Evolutionary conservation across 2,888 invertebrate genomes (phyloP).

Genomic region (Poecilobothrus nobilitatus): DNA sequence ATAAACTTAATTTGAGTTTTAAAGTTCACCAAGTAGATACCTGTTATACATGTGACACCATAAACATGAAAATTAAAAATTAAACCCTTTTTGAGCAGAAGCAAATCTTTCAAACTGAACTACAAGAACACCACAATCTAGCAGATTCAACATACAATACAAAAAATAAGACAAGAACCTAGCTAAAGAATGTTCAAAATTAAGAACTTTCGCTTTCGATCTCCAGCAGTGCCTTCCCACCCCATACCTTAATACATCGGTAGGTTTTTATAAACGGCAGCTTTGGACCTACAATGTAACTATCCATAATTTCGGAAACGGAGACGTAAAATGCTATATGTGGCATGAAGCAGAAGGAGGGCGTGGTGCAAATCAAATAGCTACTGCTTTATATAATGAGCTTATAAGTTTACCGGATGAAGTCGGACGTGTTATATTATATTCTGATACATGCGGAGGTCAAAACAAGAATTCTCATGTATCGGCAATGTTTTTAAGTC

Average conservation of each 20-base stretch:
- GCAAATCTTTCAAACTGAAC: background rate
- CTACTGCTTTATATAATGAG: constrained; percentile 8
- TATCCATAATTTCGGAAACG: constrained; percentile 9
- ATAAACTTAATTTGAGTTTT: background rate
- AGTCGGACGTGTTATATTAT: background rate
- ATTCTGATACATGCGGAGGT: background rate
- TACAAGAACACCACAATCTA: background rate
- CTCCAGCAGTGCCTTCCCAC: constrained; percentile 5
- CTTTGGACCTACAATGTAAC: constrained; percentile 13
- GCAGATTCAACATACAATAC: background rate
- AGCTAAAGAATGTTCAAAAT: background rate
- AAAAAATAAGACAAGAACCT: background rate
- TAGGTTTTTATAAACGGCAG: constrained; percentile 11
- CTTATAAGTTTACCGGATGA: constrained; percentile 8
- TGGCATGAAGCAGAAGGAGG: constrained; percentile 14
- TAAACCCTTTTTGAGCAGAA: background rate
- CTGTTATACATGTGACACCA: background rate
- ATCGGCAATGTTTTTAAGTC: background rate
- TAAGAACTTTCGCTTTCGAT: background rate
- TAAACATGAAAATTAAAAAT: background rate
- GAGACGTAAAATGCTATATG: constrained; percentile 9
- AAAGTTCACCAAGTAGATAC: background rate
- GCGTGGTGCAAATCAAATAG: constrained; percentile 12
- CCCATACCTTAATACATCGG: background rate
- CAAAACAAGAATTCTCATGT: constrained; percentile 13